Evolutionary conservation across 2,797 vertebrate species (phyloP).

Genomic region (Remorina albescens): DNA sequence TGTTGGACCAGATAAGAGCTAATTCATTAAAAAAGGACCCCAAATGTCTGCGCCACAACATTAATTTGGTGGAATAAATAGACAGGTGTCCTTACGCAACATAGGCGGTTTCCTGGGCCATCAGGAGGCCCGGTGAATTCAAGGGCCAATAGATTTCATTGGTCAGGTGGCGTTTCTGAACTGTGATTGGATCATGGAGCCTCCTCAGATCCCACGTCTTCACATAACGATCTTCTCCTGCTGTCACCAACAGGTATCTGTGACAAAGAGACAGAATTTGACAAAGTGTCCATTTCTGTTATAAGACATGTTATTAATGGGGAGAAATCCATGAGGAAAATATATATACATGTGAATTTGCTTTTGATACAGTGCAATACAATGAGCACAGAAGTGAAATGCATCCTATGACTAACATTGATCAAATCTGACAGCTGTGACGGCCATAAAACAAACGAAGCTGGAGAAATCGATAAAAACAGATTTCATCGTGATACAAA

Average conservation of each 20-base stretch:
- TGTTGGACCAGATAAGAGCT: background rate
- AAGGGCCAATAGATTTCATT: slow-evolving; percentile 93
- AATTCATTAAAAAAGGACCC: too few species aligned
- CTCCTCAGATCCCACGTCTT: slow-evolving; percentile 94
- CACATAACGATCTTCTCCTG: slow-evolving; percentile 91
- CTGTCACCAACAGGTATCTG: slow-evolving; percentile 91
- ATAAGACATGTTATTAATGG: background rate
- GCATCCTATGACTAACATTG: slow-evolving; percentile 19
- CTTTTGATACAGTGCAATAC: background rate
- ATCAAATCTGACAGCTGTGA: slow-evolving; percentile 23
- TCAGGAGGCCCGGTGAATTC: slow-evolving; percentile 87
- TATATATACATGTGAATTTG: slow-evolving; percentile 16
- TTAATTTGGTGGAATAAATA: too few species aligned
- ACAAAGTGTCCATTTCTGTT: background rate
- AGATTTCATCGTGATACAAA: slow-evolving; percentile 4
- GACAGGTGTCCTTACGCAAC: slow-evolving; percentile 82
- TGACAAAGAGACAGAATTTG: background rate
- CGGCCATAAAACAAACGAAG: slow-evolving; percentile 39
- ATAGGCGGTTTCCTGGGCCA: slow-evolving; percentile 91
- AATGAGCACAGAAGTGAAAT: background rate
- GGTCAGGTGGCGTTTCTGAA: slow-evolving; percentile 89
- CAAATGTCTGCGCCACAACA: too few species aligned
- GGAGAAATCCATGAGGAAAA: background rate
- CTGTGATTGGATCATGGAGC: slow-evolving; percentile 85
- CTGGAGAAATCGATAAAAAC: slow-evolving; percentile 9